Evolutionary conservation across 2,797 vertebrate genomes (phyloP).

Genomic region (Chaenodraco wilsoni): DNA sequence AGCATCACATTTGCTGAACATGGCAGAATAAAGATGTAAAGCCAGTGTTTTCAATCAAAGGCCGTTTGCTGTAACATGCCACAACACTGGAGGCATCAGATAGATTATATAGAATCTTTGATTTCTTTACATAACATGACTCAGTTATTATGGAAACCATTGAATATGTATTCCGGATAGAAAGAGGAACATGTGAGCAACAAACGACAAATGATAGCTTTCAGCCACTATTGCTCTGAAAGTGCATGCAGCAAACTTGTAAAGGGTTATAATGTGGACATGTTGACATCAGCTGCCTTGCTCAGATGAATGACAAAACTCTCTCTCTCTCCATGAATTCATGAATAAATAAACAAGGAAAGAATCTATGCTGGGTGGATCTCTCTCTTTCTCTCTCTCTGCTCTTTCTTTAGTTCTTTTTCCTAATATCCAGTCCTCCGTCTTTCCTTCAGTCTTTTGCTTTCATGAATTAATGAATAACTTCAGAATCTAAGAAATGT

Average conservation of each 20-base stretch:
- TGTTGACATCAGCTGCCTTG: conserved; percentile 68
- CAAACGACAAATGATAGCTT: conserved; percentile 46
- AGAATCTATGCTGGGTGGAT: conserved; percentile 63
- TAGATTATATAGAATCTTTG: conserved; percentile 11
- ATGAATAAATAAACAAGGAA: conserved; percentile 79
- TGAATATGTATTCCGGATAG: conserved; percentile 16
- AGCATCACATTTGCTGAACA: conserved; percentile 46
- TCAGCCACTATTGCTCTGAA: conserved; percentile 28
- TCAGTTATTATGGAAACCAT: conserved; percentile 37
- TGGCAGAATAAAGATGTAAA: conserved; percentile 45
- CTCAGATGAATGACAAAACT: conserved; percentile 75
- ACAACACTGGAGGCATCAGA: conserved; percentile 12
- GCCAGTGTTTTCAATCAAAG: conserved; percentile 24
- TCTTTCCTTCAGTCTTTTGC: conserved; percentile 75
- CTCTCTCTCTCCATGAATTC: conserved; percentile 71
- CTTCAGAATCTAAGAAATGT: conserved; percentile 72
- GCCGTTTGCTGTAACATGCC: not conserved
- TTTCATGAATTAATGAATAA: conserved; percentile 82
- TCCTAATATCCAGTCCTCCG: conserved; percentile 61
- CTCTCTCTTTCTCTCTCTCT: conserved; percentile 40
- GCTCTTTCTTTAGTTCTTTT: conserved; percentile 63
- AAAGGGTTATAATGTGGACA: conserved; percentile 63
- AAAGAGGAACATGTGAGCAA: conserved; percentile 10
- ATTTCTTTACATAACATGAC: conserved; percentile 19
- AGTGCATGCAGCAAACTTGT: conserved; percentile 58